Evolutionary conservation across 2,113 vertebrate species (phyloP), one percentile per base, ranked within the genome.

Genomic region (Entomyzon cyanotis): DNA sequence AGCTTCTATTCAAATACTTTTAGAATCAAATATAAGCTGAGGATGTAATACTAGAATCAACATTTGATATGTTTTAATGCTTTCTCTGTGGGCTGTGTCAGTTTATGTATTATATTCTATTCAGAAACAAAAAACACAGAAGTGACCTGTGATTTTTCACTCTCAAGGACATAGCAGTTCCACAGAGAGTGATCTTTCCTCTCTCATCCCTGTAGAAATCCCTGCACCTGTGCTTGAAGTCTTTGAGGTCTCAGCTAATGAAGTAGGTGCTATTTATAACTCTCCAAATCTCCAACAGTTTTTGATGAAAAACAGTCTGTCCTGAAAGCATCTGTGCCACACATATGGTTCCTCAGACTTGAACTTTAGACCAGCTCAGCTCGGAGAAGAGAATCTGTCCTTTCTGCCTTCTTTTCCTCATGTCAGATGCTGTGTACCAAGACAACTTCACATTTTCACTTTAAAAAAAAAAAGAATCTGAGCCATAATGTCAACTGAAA

Each of bases 181-280:
- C 53, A 83, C 73, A 41, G 42, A 89, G 74, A 80, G 23, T 84
- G 74, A 94, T 95, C 88, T 88, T 94, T 90, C 89, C 89, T 89
- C 55, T 92, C 74, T 84, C 80, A 89, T 86, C 82, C 56, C 75
- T 77, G 33, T 52, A 88, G 95, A 95, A 96, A 95, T 85, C 64
- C n/a, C 42, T 97, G 78, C 91, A 97, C 90, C 95, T 97, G 90
- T 94, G 82, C 81, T 96, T 87, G 63, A 96, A 90, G 77, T 83
- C 85, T 95, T 95, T 76, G 83, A 89, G 70, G 69, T 87, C 69
- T 94, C 7, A 0, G 60, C 49, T 95, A 94, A 97, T 95, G 91
- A 94, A 92, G 75, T 69, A 92, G 62, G 37, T 94, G 44, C 94
- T 97, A 95, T 96, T 97, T 96, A 96, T 97, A 97, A 95, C 91